These are phyloP conservation scores for Brachionus calyciflorus DNA, from an alignment of 1,140 invertebrate genomes.

Conservation along the genomic window DNA sequence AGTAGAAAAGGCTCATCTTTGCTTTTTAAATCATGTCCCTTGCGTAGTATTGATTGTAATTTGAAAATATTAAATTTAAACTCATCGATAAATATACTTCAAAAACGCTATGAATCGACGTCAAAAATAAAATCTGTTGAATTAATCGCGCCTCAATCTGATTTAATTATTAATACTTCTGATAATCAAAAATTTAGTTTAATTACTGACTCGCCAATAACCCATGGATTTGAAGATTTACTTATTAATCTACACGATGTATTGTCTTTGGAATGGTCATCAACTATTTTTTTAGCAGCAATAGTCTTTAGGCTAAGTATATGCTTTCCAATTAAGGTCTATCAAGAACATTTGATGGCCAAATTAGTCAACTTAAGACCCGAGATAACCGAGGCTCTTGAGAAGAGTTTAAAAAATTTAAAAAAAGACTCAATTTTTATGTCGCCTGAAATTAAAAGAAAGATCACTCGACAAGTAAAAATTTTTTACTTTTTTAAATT, in stretches of 20 bases:
- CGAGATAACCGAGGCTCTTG: slow-evolving; percentile 11
- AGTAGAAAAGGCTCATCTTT: too few relatives aligned
- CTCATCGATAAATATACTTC: not conserved
- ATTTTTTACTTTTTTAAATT: not conserved
- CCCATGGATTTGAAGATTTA: slow-evolving; percentile 7
- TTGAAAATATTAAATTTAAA: not conserved
- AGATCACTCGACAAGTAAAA: slow-evolving; percentile 32
- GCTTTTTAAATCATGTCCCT: too few relatives aligned
- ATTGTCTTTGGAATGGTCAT: slow-evolving; percentile 5
- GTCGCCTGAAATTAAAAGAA: slow-evolving; percentile 22
- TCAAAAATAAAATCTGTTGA: slow-evolving; percentile 14
- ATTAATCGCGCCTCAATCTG: not conserved
- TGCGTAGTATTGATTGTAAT: not conserved
- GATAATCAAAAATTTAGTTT: slow-evolving; percentile 4
- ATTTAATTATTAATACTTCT: not conserved
- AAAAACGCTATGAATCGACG: slow-evolving; percentile 2
- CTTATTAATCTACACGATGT: not conserved
- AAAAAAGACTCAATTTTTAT: slow-evolving; percentile 39
- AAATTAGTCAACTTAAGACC: slow-evolving; percentile 26
- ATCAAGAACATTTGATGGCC: slow-evolving; percentile 40
- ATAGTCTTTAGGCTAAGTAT: not conserved
- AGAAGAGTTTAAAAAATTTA: slow-evolving; percentile 20
- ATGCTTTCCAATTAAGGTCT: slow-evolving; percentile 44
- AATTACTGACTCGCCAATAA: slow-evolving; percentile 16
- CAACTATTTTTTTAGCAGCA: slow-evolving; percentile 23